phyloP scores from a whole-genome alignment of 2,888 invertebrate genomes.

The Laspeyria flexula region DNA sequence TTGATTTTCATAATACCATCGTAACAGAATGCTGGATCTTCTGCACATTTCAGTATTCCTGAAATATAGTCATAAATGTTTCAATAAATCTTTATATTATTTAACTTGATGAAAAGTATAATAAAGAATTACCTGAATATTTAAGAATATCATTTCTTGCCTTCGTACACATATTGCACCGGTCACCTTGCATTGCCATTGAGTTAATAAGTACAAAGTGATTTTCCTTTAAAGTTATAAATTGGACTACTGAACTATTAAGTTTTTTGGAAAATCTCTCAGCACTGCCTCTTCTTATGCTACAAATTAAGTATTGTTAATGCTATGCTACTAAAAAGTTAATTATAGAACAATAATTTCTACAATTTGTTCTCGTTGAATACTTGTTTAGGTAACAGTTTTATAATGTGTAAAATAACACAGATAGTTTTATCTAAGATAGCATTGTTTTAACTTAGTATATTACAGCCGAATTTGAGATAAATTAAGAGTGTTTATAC shows the following conservation, averaged over 20 bases:
- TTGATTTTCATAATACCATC: conserved; percentile 70
- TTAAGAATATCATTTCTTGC: conserved; percentile 89
- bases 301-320: conserved; percentile 36
- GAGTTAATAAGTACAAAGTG: conserved; percentile 97
- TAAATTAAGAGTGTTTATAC: no score
- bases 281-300: conserved; percentile 86
- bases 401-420: no score
- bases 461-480: no score
- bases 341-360: no score
- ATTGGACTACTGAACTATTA: conserved; percentile 90
- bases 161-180: conserved; percentile 93
- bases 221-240: conserved; percentile 89
- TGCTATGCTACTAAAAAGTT: neutral
- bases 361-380: no score
- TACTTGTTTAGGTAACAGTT: no score
- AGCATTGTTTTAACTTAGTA: no score
- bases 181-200: conserved; percentile 98
- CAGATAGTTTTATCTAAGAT: no score
- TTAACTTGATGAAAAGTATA: neutral
- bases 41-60: conserved; percentile 66
- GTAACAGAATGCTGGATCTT: conserved; percentile 54
- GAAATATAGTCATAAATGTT: conserved; percentile 30
- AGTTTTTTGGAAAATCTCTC: conserved; percentile 90
- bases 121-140: conserved; percentile 84
- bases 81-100: neutral